Conservation (phyloP, 2,797 vertebrate species). For the Sebastes vulpes region DNA sequence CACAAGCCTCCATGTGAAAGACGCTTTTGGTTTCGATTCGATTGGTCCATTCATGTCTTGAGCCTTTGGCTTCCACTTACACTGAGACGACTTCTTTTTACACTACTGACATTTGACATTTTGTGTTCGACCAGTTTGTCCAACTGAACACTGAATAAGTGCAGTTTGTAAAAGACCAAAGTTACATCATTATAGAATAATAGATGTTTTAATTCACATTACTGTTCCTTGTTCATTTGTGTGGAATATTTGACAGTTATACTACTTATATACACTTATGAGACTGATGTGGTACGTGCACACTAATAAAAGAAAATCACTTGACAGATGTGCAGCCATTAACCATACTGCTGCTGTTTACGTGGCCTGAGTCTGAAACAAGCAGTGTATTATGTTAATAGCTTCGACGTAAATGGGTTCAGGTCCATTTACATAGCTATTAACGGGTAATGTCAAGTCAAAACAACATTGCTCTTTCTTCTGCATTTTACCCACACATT, state of each 20-base stretch:
- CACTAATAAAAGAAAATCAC: constrained; percentile 14
- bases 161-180: not conserved
- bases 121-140: not conserved
- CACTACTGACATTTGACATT: not conserved
- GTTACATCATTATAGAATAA: not conserved
- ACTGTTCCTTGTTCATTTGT: not conserved
- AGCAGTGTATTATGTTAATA: constrained; percentile 39
- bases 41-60: not conserved
- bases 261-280: not conserved
- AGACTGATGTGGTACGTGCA: constrained; percentile 8
- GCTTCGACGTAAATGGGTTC: constrained; percentile 20
- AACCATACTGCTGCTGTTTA: constrained; percentile 29
- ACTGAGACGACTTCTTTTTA: not conserved
- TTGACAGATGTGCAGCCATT: constrained; percentile 33
- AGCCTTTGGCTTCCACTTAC: not conserved
- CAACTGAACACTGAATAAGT: not conserved
- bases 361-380: constrained; percentile 24
- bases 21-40: not conserved
- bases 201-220: not conserved
- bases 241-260: not conserved
- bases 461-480: constrained; percentile 31
- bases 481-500: not conserved
- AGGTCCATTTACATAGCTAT: constrained; percentile 50
- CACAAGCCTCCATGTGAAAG: not conserved
- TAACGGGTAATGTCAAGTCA: constrained; percentile 54